Conservation (phyloP, 2,113 vertebrate genomes). For the Lipophrys pholis region DNA sequence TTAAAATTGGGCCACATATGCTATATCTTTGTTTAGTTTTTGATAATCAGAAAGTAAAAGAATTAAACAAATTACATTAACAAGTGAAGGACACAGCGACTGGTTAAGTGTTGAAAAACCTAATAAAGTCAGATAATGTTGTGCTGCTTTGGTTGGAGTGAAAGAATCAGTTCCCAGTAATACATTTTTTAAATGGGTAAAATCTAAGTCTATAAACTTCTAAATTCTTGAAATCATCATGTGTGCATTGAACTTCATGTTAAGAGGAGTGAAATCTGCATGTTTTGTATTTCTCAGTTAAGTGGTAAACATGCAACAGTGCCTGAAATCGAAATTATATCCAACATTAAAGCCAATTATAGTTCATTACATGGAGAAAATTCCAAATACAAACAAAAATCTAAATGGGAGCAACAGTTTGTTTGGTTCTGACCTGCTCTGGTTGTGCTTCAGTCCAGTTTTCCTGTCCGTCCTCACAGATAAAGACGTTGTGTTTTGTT, state of each 20-base stretch:
- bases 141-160: no score
- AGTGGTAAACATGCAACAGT: no score
- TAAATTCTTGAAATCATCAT: not conserved
- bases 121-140: no score
- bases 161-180: no score
- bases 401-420: not conserved
- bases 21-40: no score
- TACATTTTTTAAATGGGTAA: no score
- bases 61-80: no score
- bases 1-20: no score
- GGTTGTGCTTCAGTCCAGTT: conserved; percentile 89
- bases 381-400: not conserved
- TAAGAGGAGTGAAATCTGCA: not conserved
- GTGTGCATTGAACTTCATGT: not conserved
- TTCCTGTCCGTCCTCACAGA: conserved; percentile 88
- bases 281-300: no score
- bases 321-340: not conserved
- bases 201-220: not conserved
- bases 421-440: conserved; percentile 82
- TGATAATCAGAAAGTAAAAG: no score
- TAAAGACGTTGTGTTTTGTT: conserved; percentile 88
- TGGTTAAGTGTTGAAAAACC: no score
- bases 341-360: not conserved
- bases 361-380: not conserved
- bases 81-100: no score